These are phyloP conservation scores for Euplexia lucipara DNA, from an alignment of 2,888 invertebrate genomes.

Conservation along the genomic window DNA sequence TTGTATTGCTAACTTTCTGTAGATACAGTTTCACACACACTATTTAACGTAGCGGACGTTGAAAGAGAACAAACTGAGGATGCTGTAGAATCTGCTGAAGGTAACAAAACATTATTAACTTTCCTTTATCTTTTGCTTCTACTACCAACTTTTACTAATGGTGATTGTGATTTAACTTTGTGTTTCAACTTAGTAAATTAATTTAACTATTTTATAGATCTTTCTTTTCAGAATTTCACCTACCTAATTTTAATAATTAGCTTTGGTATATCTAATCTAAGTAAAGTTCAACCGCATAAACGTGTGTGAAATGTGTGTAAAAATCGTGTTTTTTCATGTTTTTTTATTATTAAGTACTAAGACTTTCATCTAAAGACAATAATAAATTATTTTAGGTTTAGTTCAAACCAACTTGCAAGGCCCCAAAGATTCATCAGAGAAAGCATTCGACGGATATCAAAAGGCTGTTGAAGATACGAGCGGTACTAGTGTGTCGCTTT, in stretches of 20 bases:
- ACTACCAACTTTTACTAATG: slow-evolving; percentile 41
- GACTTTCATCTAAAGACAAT: background rate
- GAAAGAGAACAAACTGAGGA: slow-evolving; percentile 61
- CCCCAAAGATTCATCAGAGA: slow-evolving; percentile 60
- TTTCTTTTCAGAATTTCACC: slow-evolving; percentile 28
- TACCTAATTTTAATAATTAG: background rate
- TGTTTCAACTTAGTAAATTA: slow-evolving; percentile 5
- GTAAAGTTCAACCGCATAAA: background rate
- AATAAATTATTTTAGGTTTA: slow-evolving; percentile 46
- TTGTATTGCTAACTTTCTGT: slow-evolving; percentile 69
- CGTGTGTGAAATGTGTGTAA: background rate
- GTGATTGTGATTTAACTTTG: slow-evolving; percentile 18
- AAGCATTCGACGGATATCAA: slow-evolving; percentile 59
- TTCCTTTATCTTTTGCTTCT: slow-evolving; percentile 29
- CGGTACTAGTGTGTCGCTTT: slow-evolving; percentile 66
- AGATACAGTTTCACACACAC: slow-evolving; percentile 75
- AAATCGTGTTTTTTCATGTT: no score
- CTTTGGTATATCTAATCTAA: background rate
- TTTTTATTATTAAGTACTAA: background rate
- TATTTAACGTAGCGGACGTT: slow-evolving; percentile 66
- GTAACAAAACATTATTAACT: slow-evolving; percentile 57
- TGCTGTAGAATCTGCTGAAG: slow-evolving; percentile 67
- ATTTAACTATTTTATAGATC: background rate
- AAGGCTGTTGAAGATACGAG: slow-evolving; percentile 64
- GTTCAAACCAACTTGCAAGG: slow-evolving; percentile 27